Conservation (phyloP, 2,797 vertebrate genomes). For the Chiloscyllium punctatum region DNA sequence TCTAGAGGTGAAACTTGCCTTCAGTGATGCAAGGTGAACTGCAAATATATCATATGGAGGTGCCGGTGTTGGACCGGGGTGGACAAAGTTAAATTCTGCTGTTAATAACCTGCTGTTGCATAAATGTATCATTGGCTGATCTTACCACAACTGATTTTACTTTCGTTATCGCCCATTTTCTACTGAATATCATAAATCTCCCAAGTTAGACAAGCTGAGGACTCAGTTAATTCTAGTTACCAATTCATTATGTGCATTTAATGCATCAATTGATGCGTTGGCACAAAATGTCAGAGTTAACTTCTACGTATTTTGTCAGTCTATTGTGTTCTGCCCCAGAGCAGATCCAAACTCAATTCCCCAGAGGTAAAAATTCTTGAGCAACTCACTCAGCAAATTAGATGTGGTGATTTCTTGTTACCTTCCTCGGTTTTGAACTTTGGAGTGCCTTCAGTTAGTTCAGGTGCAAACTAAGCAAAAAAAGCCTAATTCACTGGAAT, state of each 20-base stretch:
- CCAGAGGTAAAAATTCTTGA: background rate
- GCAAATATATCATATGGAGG: background rate
- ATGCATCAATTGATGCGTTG: background rate
- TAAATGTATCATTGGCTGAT: background rate
- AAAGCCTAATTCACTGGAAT: background rate
- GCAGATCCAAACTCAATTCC: background rate
- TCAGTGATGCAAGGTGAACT: background rate
- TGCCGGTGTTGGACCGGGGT: too few species aligned
- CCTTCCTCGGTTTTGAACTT: background rate
- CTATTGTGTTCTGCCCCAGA: background rate
- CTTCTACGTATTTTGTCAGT: background rate
- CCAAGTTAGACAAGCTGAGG: background rate
- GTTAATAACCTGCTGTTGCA: too few species aligned
- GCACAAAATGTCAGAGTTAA: background rate
- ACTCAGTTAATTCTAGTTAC: background rate
- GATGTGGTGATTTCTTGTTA: background rate
- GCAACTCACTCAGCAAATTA: background rate
- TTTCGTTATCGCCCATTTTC: background rate
- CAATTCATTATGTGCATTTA: background rate
- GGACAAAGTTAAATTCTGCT: too few species aligned
- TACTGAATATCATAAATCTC: background rate
- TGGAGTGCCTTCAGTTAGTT: background rate
- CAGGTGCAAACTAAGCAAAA: background rate
- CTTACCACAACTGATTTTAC: background rate
- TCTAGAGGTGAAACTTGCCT: background rate